These are phyloP conservation scores for Hermodice carunculata DNA, from an alignment of 2,888 invertebrate genomes.

Conservation along the genomic window DNA sequence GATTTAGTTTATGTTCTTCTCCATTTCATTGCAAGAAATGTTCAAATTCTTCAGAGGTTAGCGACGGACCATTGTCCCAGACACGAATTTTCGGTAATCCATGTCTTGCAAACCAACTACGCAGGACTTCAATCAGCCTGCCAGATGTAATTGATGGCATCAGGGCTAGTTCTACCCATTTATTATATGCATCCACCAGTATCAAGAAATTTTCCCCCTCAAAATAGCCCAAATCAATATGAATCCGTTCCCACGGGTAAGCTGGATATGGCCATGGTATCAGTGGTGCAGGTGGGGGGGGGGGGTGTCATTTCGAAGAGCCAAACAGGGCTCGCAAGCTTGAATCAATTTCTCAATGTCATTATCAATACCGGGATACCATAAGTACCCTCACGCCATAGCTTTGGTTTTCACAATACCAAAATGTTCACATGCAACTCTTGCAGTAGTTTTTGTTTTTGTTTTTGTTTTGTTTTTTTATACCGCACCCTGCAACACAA, in stretches of 20 bases:
- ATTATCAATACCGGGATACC: not conserved
- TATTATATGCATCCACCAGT: not conserved
- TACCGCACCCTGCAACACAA: no score
- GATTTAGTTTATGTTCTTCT: conserved; percentile 7
- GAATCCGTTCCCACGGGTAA: conserved; percentile 7
- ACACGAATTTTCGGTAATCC: conserved; percentile 11
- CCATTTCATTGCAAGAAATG: conserved; percentile 11
- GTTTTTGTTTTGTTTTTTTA: no score
- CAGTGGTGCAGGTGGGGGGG: conserved; percentile 5
- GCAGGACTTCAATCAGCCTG: not conserved
- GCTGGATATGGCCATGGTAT: not conserved
- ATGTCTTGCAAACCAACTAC: conserved; percentile 1
- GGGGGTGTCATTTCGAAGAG: conserved; percentile 3
- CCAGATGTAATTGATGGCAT: conserved; percentile 4
- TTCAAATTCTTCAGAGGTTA: conserved; percentile 5
- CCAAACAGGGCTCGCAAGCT: not conserved
- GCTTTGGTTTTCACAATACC: not conserved
- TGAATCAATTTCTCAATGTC: conserved; percentile 2
- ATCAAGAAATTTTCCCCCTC: not conserved
- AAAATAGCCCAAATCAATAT: conserved; percentile 5
- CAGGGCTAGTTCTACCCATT: conserved; percentile 1
- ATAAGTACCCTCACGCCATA: not conserved
- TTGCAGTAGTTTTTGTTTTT: not conserved
- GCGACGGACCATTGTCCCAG: conserved; percentile 19
- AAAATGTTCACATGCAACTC: not conserved